A percentile compares a stretch with the other conserved stretches of the same genome.
Conservation (phyloP, 2,797 vertebrate species). For the Ptychadena robeensis region DNA sequence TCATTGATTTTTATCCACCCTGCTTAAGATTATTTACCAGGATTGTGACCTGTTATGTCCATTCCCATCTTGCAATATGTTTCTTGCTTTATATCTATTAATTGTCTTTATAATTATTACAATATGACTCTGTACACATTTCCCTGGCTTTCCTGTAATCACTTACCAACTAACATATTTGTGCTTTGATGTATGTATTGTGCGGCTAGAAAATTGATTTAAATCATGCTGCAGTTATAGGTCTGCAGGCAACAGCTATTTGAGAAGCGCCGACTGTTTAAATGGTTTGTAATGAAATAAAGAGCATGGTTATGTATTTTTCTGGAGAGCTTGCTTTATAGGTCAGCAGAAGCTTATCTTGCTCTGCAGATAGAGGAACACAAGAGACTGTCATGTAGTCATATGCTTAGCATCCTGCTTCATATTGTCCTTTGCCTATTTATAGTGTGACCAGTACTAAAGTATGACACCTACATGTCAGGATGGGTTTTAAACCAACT, state of each 20-base stretch:
- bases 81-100: background rate
- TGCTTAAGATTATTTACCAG: too few species aligned
- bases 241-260: conserved; percentile 5
- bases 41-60: too few species aligned
- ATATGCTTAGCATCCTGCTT: too few species aligned
- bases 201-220: background rate
- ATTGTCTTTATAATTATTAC: background rate
- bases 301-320: background rate
- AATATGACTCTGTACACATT: background rate
- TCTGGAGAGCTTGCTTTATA: conserved; percentile 14
- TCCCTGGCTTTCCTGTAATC: background rate
- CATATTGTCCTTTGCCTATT: background rate
- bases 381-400: background rate
- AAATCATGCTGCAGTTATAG: conserved; percentile 14
- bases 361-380: background rate
- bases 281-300: conserved; percentile 45
- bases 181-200: conserved; percentile 1
- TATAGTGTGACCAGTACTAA: background rate
- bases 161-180: background rate
- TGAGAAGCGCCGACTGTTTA: background rate
- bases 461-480: background rate
- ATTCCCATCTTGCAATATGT: background rate
- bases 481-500: background rate
- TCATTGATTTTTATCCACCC: too few species aligned
- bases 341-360: conserved; percentile 25